Evolutionary conservation across 2,888 invertebrate species (phyloP).

Genomic region (Conus canariensis): DNA sequence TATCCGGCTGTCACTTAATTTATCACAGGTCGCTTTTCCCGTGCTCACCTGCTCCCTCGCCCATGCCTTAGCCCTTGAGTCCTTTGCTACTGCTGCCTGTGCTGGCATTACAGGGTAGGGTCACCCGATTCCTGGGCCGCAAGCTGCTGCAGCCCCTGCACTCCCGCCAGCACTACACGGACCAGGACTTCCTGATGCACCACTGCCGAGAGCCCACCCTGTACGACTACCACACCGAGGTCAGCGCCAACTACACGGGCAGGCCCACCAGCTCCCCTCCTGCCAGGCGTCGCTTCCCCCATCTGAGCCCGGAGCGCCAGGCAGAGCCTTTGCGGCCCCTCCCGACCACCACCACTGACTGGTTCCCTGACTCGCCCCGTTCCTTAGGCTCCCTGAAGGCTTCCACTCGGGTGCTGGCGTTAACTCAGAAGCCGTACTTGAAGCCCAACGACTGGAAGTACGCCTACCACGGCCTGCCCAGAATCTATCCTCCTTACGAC

Average conservation of each 20-base stretch:
- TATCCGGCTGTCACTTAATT: too few relatives aligned
- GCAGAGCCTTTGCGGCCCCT: constrained; percentile 42
- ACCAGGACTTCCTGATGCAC: constrained; percentile 64
- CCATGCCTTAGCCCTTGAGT: too few relatives aligned
- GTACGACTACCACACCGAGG: constrained; percentile 63
- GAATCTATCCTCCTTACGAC: constrained; percentile 70
- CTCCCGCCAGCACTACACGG: constrained; percentile 65
- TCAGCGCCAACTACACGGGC: constrained; percentile 61
- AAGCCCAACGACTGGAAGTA: constrained; percentile 73
- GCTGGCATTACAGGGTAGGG: constrained; percentile 30
- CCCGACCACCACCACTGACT: constrained; percentile 64
- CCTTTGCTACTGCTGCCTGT: too few relatives aligned
- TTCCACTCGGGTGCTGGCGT: constrained; percentile 67
- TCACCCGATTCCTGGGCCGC: constrained; percentile 63
- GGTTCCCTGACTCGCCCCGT: constrained; percentile 50
- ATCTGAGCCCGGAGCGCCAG: constrained; percentile 56
- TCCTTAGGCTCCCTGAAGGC: constrained; percentile 59
- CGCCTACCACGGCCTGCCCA: constrained; percentile 65
- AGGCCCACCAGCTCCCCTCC: constrained; percentile 58
- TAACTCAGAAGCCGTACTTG: constrained; percentile 70
- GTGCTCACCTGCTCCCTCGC: too few relatives aligned
- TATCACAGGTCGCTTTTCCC: too few relatives aligned
- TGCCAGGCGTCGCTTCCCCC: constrained; percentile 62
- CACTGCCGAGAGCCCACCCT: constrained; percentile 52
- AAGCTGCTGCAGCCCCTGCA: constrained; percentile 55